Base-by-base conservation (phyloP, 2,888 invertebrate genomes). In the Ecliptopera silaceata region DNA sequence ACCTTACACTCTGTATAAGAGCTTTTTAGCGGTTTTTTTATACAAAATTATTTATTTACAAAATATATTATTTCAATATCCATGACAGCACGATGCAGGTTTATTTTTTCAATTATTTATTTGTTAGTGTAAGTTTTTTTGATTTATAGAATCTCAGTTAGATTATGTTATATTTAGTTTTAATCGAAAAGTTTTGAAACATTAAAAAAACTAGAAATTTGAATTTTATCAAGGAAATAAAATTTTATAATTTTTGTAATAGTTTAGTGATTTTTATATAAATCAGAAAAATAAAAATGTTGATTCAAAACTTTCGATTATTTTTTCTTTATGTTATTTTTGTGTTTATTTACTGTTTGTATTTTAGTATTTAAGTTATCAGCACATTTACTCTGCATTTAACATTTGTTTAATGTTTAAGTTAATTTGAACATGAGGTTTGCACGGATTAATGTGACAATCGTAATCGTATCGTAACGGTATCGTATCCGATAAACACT, bases 81-180 rank as follows among this genome's bases (percentile, higher is more conserved):
- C 59, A 69, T 72, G 56, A 74, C 73, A 79, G 79, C 77, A 80
- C 82, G 80, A 80, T 79, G 78, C 77, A 79, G 75, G 71, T 66
- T 75, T 74, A 69, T 66, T 70, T 69, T 26, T 63, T 13, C 4
- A 36, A 64, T 69, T 70, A 74, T 77, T 79, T 75, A 75, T 77
- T 75, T 49, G 53, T 68, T 73, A 75, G 70, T 68, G 48, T 70
- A 70, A 71, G 68, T 64, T 70, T 63, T 65, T 65, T 65, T 66
- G 78, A 76, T 75, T 71, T 72, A 70, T 84, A 81, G 86, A 87
- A 87, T 88, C 87, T 88, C 88, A 84, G 64, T 73, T 74, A 60
- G 66, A 68, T 75, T 65, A 69, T 65, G 67, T 10, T 15, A 10
- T 68, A 65, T 61, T 66, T 62, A 65, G 8, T 26, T 75, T 70